Evolutionary conservation across 2,797 vertebrate genomes (phyloP).

Genomic region (Cirrhinus molitorella): DNA sequence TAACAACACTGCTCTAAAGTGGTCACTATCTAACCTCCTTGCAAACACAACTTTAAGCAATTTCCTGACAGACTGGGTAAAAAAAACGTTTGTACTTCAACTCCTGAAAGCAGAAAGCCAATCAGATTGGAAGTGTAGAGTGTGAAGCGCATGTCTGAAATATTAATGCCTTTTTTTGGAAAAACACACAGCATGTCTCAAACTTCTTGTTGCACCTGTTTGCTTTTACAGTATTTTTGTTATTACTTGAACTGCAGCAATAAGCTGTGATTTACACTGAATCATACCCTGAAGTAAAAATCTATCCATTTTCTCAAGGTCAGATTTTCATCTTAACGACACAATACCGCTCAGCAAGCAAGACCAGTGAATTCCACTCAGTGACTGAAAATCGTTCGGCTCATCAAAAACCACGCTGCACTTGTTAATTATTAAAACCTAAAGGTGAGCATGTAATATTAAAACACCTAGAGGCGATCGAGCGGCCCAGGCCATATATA

Average conservation of each 20-base stretch:
- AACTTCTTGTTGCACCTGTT: neutral
- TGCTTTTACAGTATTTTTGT: conserved; percentile 13
- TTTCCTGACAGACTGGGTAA: neutral
- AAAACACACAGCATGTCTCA: neutral
- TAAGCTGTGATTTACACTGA: conserved; percentile 31
- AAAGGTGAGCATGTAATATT: conserved; percentile 82
- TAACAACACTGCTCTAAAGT: neutral
- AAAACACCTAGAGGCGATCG: conserved; percentile 76
- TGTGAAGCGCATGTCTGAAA: neutral
- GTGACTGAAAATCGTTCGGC: conserved; percentile 69
- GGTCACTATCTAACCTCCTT: neutral
- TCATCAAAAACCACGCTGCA: conserved; percentile 77
- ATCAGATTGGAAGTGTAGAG: neutral
- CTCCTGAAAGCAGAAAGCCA: neutral
- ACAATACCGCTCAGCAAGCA: conserved; percentile 53
- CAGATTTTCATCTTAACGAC: conserved; percentile 54
- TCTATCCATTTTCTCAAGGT: conserved; percentile 40
- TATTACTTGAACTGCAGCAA: conserved; percentile 27
- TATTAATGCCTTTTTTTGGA: conserved; percentile 11
- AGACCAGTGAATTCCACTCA: conserved; percentile 58
- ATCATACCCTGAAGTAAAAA: conserved; percentile 12
- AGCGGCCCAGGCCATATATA: conserved; percentile 62
- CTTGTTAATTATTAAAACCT: conserved; percentile 79
- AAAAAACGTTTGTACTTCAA: neutral
- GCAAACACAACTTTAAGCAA: neutral